Base-by-base conservation (phyloP, 2,113 vertebrate genomes). In the Menidia beryllina region DNA sequence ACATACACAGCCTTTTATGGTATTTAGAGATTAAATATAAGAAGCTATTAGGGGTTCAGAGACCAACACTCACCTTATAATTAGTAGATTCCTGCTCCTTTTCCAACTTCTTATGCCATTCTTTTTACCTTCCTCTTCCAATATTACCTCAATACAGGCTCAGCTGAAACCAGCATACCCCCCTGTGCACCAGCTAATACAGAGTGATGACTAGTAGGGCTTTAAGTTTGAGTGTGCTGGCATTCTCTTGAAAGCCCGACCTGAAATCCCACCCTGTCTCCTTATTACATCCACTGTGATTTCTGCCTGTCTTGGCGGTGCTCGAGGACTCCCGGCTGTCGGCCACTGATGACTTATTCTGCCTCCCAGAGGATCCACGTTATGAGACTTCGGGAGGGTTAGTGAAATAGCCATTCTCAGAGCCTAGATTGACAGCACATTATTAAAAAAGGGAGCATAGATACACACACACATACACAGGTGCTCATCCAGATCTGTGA, bases 341-440 rank as follows among this genome's bases (percentile, higher is more conserved):
- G 58, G 75, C 77, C 65, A 63, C 59, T 79, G 81, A 80, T 73
- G 82, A 80, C 81, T 89, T 89, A 69, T 88, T 89, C 80, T 75
- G 19, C 62, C 82, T 84, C 86, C 84, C 77, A 34, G 74, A 75
- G 87, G 88, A 84, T 70, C 72, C 5, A 53, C 53, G 65, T 91
- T 92, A 92, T 88, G 87, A 91, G 83, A 84, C 77, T 86, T 70
- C 70, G 71, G 76, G 66, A 81, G 86, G 82, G 72, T 81, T 83
- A 82, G 84, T 79, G 74, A 84, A 87, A 91, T 86, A 78, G 64
- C 75, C 83, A 19, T 85, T 72, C 75, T 69, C 66, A 75, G 58
- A 72, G 81, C 72, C 34, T 75, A 79, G 88, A 92, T 88, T 92
- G 91, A 93, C 92, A 92, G 89, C 79, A 78, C 86, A 81, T 91